A percentile compares a stretch with the other conserved stretches of the same genome.
Evolutionary conservation across 1,140 invertebrate genomes (phyloP).

Genomic region (Triops longicaudatus): DNA sequence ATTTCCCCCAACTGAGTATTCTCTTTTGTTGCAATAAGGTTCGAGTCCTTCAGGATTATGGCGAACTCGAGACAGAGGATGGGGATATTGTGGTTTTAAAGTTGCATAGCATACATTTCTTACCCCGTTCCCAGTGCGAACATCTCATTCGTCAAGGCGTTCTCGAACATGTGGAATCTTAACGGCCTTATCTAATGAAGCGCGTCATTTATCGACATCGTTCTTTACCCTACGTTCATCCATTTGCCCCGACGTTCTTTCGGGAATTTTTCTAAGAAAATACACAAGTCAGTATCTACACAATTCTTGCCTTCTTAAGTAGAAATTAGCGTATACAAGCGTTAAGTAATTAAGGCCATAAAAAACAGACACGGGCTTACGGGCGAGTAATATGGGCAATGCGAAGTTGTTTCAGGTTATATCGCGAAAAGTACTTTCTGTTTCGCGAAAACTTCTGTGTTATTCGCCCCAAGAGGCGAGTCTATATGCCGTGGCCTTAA

Average conservation of each 20-base stretch:
- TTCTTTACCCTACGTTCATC: not conserved
- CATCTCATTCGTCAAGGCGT: conserved; percentile 84
- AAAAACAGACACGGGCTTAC: too few relatives aligned
- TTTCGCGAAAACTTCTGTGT: too few relatives aligned
- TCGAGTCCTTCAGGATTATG: conserved; percentile 78
- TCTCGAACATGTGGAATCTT: conserved; percentile 59
- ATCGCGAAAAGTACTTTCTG: too few relatives aligned
- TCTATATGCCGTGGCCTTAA: too few relatives aligned
- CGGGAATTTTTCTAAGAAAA: not conserved
- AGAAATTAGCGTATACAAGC: too few relatives aligned
- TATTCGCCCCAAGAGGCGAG: too few relatives aligned
- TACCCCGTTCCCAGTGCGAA: conserved; percentile 81
- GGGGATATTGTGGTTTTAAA: conserved; percentile 79
- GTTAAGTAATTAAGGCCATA: too few relatives aligned
- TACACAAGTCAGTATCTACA: not conserved
- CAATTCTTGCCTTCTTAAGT: too few relatives aligned
- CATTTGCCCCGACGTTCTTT: not conserved
- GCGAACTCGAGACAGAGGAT: conserved; percentile 86
- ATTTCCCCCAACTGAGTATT: conserved; percentile 30
- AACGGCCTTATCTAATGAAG: conserved; percentile 12
- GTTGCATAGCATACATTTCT: conserved; percentile 85
- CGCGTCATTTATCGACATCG: not conserved
- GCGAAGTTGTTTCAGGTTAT: too few relatives aligned
- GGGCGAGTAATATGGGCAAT: too few relatives aligned
- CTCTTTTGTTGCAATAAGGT: conserved; percentile 47